Base-by-base conservation (phyloP, 2,113 vertebrate species). In the Xenopus laevis region DNA sequence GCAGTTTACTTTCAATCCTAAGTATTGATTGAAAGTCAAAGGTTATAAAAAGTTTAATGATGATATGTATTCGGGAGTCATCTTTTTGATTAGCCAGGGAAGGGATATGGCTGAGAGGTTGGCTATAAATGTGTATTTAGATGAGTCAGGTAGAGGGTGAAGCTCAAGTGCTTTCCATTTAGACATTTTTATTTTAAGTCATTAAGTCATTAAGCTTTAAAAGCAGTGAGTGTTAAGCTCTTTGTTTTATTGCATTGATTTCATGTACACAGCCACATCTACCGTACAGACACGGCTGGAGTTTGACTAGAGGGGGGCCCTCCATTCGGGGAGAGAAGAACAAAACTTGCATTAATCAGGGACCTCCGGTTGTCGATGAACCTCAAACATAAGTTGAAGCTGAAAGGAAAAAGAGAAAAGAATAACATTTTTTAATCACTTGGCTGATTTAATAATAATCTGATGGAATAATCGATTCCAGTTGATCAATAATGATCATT, bases 41-140 rank as follows among this genome's bases (percentile, higher is more conserved):
- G 60, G 71, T 64, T 44, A n/a, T n/a, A 16, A 27, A 64, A 50
- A 72, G 71, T 64, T 72, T 72, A 72, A 72, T 63, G 71, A 72
- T 63, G 47, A 63, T 63, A 72, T 72, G 46, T 64, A 64, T 63
- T n/a, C 71, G 10, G 46, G 57, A 50, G 20, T 30, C 50, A 17
- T 27, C 58, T 21, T 21, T 62, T 71, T 46, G 69, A 71, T 71
- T 71, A 62, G 59, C 21, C 4, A 61, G 13, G 6, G 11, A 12
- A 16, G 47, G 47, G 47, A 50, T 40, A 40, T 50, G 11, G 47
- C 47, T 50, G 15, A 50, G 12, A 12, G 11, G 9, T 16, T 58
- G 20, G 17, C 55, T 58, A 4, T 58, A 58, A 58, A 58, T 16
- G 15, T 16, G 12, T 12, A 13, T 15, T 50, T 18, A 58, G 55